These are phyloP conservation scores for Cryptoblepharus egeriae DNA, from an alignment of 2,797 vertebrate species.

Conservation along the genomic window DNA sequence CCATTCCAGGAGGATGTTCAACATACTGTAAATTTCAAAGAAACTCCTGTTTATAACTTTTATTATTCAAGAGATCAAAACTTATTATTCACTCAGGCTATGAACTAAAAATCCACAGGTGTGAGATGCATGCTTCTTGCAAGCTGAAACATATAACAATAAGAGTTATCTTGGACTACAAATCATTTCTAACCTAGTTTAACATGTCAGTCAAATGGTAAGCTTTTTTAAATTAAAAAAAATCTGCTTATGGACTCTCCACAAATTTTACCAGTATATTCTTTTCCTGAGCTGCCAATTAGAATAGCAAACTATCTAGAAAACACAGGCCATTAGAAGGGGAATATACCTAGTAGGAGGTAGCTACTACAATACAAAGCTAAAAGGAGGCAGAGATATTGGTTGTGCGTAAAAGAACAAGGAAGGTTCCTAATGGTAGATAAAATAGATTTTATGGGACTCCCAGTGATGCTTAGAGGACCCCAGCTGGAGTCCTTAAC, in stretches of 20 bases:
- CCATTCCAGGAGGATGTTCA: slow-evolving; percentile 40
- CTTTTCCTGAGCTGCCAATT: slow-evolving; percentile 34
- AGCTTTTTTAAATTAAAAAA: slow-evolving; percentile 18
- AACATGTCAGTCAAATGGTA: slow-evolving; percentile 59
- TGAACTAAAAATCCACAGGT: slow-evolving; percentile 32
- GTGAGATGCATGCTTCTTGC: slow-evolving; percentile 41
- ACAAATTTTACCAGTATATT: slow-evolving; percentile 15
- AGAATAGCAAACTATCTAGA: not conserved
- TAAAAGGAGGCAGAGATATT: slow-evolving; percentile 9
- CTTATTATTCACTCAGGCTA: slow-evolving; percentile 69
- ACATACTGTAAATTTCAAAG: slow-evolving; percentile 40
- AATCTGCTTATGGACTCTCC: slow-evolving; percentile 37
- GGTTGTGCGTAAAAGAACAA: not conserved
- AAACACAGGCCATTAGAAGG: slow-evolving; percentile 22
- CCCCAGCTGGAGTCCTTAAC: slow-evolving; percentile 18
- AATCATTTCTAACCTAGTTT: slow-evolving; percentile 66
- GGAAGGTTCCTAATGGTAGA: not conserved
- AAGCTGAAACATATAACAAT: slow-evolving; percentile 71
- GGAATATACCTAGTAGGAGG: slow-evolving; percentile 32
- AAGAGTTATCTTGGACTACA: slow-evolving; percentile 72
- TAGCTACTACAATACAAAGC: slow-evolving; percentile 17
- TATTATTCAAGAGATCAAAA: slow-evolving; percentile 34
- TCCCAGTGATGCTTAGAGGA: slow-evolving; percentile 9
- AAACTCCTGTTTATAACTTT: slow-evolving; percentile 37
- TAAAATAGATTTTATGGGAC: not conserved